These are phyloP conservation scores for Gymnorhina tibicen DNA, from an alignment of 2,113 vertebrate species.

Conservation along the genomic window DNA sequence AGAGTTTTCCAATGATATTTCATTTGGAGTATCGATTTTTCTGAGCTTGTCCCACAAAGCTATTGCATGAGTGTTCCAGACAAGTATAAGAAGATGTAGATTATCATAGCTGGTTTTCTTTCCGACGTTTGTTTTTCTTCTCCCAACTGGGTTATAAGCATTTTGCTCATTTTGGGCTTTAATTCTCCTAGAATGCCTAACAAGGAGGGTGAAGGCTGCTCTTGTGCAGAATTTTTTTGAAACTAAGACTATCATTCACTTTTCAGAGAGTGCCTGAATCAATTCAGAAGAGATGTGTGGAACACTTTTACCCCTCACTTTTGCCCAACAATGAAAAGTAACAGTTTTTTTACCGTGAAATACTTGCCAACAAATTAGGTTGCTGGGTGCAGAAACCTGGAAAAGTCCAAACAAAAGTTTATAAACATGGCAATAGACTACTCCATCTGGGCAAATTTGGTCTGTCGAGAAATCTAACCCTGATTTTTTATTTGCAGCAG, in stretches of 20 bases:
- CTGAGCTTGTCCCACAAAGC: background rate
- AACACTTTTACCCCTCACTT: background rate
- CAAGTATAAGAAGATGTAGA: conserved; percentile 14
- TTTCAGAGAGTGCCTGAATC: background rate
- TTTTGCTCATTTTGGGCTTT: background rate
- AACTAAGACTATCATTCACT: background rate
- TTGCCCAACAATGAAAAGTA: background rate
- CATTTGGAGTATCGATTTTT: conserved; percentile 56
- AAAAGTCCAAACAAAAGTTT: background rate
- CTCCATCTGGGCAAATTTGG: background rate
- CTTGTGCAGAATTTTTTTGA: background rate
- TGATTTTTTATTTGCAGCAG: background rate
- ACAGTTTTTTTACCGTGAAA: background rate
- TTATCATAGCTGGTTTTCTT: background rate
- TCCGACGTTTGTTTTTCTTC: background rate
- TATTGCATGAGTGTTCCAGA: background rate
- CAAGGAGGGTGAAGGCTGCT: background rate
- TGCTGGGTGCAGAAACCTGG: background rate
- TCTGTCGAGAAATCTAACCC: background rate
- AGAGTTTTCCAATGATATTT: conserved; percentile 47
- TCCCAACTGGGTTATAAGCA: background rate
- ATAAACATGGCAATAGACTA: background rate
- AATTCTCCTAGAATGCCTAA: background rate
- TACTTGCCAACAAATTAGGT: background rate
- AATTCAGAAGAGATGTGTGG: background rate